Percentiles rank a stretch among this genome's conserved stretches.
Evolutionary conservation across 2,797 vertebrate genomes (phyloP).

Genomic region (Malurus leucopterus): DNA sequence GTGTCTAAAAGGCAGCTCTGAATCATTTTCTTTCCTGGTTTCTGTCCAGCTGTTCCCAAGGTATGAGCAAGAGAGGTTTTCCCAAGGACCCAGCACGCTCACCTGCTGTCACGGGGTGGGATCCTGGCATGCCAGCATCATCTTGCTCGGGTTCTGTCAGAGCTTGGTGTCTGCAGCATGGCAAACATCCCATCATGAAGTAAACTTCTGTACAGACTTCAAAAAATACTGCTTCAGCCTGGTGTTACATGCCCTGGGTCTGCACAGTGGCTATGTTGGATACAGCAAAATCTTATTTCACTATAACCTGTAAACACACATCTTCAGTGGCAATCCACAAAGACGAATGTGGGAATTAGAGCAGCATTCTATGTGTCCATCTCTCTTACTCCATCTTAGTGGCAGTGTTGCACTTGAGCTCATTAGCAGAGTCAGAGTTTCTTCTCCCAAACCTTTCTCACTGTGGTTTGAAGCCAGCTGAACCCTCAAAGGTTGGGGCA

Average conservation of each 20-base stretch:
- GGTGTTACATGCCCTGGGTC: neutral
- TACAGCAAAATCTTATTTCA: neutral
- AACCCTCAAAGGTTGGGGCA: neutral
- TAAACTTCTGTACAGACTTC: neutral
- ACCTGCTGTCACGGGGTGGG: neutral
- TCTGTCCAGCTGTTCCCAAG: neutral
- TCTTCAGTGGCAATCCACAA: neutral
- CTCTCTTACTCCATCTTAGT: neutral
- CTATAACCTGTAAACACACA: neutral
- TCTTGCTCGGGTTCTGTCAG: neutral
- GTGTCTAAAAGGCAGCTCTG: neutral
- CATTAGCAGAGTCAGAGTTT: neutral
- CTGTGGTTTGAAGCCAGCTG: neutral
- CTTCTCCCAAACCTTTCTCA: neutral
- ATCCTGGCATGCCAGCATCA: too few relatives aligned
- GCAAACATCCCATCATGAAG: neutral
- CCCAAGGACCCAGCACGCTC: neutral
- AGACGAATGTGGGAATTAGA: neutral
- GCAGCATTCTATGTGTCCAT: neutral
- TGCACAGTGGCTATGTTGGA: rapidly evolving
- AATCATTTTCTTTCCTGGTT: neutral
- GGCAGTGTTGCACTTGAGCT: neutral
- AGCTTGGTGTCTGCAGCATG: neutral
- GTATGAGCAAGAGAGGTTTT: neutral
- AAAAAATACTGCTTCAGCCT: neutral